Base-by-base conservation (phyloP, 2,797 vertebrate species). In the Rousettus madagascariensis region DNA sequence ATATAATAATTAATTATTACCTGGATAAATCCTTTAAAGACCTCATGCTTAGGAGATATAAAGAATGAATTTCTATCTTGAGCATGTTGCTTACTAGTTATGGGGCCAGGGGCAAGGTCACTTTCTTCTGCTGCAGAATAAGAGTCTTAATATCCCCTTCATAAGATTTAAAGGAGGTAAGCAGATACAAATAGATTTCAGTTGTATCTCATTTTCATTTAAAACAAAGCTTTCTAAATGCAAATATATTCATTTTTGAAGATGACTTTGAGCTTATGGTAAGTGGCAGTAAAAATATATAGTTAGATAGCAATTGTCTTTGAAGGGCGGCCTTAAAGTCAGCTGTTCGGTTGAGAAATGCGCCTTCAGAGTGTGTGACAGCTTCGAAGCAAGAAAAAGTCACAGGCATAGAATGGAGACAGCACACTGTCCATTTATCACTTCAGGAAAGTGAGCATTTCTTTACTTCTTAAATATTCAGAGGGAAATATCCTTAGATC, bases 401-500 rank as follows among this genome's bases (percentile, higher is more conserved):
- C 9, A 65, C 3, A 46, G 30, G 10, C 41, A 12, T 46, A 17
- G 69, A 91, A 65, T 92, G 10, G 72, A 86, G 15, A 49, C 2
- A 82, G 7, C 12, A 66, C 6, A 51, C 10, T 17, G 2, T 33
- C 38, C 5, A 53, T 24, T 75, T 94, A 61, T 46, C 46, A 71
- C 71, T 84, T 83, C 22, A 75, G 16, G n/a, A 30, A 68, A 26
- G 36, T 59, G 26, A 75, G 20, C 13, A 71, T 79, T 68, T 84
- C 61, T 85, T 89, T 91, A 57, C 90, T 77, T 93, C 55, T 80
- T 83, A 95, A 55, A 33, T 68, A 71, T 69, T 86, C 72, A 66
- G 24, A 90, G n/a, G 28, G 8, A 93, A 72, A 20, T 43, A 55
- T 8, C 20, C 33, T 79, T 49, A 68, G n/a, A 28, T 10, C 11